Evolutionary conservation across 2,113 vertebrate species (phyloP).

Genomic region (Pampusana beccarii): DNA sequence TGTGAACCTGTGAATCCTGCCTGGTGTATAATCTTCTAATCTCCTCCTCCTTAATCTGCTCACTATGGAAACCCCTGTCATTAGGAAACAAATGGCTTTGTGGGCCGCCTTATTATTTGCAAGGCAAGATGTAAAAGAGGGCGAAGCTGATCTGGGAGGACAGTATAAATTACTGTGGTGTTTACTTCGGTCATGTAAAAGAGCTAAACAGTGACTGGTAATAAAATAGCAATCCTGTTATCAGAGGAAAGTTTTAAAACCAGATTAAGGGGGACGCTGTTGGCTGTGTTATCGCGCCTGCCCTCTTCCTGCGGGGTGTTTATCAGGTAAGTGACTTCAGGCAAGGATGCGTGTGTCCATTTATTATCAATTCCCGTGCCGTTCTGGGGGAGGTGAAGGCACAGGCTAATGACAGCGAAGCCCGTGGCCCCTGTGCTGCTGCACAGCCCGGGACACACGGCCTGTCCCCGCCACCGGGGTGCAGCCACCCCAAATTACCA

Average conservation of each 20-base stretch:
- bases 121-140: constrained; percentile 60
- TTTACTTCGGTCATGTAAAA: constrained; percentile 44
- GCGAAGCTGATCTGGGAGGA: constrained; percentile 36
- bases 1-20: constrained; percentile 56
- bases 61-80: constrained; percentile 65
- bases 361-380: neutral
- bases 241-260: constrained; percentile 48
- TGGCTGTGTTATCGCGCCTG: constrained; percentile 27
- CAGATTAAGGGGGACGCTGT: constrained; percentile 57
- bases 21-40: constrained; percentile 64
- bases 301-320: constrained; percentile 38
- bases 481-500: accelerated
- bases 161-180: constrained; percentile 43
- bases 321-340: constrained; percentile 46
- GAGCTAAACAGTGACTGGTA: constrained; percentile 62
- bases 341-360: neutral
- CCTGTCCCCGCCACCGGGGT: neutral
- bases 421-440: accelerated
- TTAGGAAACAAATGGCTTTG: constrained; percentile 73
- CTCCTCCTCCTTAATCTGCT: constrained; percentile 71
- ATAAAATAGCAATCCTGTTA: constrained; percentile 60
- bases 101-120: constrained; percentile 61
- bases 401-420: neutral
- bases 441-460: too few relatives aligned
- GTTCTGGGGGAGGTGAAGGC: neutral